A percentile compares a stretch with the other conserved stretches of the same genome.
phyloP scores from a whole-genome alignment of 2,797 vertebrate genomes.

The Mus spretus region DNA sequence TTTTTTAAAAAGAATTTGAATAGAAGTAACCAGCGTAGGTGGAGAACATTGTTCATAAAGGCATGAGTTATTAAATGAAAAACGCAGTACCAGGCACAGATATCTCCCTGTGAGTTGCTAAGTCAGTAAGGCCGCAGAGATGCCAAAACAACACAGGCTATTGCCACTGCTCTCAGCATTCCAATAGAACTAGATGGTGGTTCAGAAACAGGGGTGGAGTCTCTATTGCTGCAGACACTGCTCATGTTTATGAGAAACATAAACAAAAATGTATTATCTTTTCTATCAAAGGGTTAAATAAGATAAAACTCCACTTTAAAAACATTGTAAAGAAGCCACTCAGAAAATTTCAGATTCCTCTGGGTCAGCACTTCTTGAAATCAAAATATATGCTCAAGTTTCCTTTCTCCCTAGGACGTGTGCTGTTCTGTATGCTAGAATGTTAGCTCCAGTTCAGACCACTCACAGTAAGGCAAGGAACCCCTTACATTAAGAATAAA shows the following conservation, averaged over 20 bases:
- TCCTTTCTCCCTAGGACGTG: not conserved
- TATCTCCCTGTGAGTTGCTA: not conserved
- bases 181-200: not conserved
- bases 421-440: not conserved
- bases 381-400: constrained; percentile 9
- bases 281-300: not conserved
- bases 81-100: not conserved
- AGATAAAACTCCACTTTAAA: not conserved
- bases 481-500: not conserved
- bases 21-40: not conserved
- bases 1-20: not conserved
- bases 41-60: not conserved
- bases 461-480: not conserved
- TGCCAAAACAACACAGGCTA: not conserved
- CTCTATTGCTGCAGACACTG: not conserved
- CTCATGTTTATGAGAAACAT: not conserved
- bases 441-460: not conserved
- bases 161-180: not conserved
- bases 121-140: not conserved
- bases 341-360: not conserved
- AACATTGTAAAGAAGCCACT: not conserved
- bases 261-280: not conserved
- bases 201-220: not conserved
- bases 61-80: not conserved
- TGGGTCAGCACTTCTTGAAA: not conserved